Conservation (phyloP, 92 coral and sea anemone genomes). For the Paramuricea clavata region DNA sequence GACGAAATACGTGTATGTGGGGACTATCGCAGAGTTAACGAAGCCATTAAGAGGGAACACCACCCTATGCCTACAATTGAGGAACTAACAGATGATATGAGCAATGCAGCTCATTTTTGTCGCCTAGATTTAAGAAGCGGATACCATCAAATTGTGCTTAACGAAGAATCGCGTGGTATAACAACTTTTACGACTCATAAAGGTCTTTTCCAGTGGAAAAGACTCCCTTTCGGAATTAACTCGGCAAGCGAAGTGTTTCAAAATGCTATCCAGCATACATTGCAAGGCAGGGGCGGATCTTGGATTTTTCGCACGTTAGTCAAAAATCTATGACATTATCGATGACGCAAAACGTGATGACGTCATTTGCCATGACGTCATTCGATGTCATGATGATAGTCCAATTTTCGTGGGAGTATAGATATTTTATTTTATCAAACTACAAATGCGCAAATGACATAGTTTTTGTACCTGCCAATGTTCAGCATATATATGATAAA, state of each 20-base stretch:
- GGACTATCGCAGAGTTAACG: slow-evolving; percentile 19
- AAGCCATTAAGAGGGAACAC: slow-evolving; percentile 32
- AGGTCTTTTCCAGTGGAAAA: slow-evolving; percentile 33
- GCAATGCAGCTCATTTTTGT: neutral
- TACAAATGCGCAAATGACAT: no score
- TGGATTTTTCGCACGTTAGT: no score
- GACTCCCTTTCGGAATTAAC: slow-evolving; percentile 41
- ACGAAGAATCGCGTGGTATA: neutral
- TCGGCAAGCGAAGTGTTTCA: slow-evolving; percentile 43
- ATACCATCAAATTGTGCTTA: slow-evolving; percentile 12
- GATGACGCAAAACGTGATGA: no score
- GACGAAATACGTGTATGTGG: neutral
- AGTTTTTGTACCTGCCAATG: no score
- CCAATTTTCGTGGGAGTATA: no score
- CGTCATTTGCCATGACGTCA: no score
- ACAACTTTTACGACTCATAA: slow-evolving; percentile 45
- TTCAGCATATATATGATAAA: no score
- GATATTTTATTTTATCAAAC: no score
- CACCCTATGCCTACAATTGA: slow-evolving; percentile 51
- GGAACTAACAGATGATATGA: slow-evolving; percentile 41
- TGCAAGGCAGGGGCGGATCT: no score
- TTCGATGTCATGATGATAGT: no score
- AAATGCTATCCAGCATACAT: slow-evolving; percentile 35
- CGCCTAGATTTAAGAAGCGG: slow-evolving; percentile 14
- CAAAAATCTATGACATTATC: no score